Percentiles rank a stretch among this genome's conserved stretches.
These are phyloP conservation scores for Heliconius hewitsoni DNA, from an alignment of 1,140 invertebrate species.

Conservation along the genomic window DNA sequence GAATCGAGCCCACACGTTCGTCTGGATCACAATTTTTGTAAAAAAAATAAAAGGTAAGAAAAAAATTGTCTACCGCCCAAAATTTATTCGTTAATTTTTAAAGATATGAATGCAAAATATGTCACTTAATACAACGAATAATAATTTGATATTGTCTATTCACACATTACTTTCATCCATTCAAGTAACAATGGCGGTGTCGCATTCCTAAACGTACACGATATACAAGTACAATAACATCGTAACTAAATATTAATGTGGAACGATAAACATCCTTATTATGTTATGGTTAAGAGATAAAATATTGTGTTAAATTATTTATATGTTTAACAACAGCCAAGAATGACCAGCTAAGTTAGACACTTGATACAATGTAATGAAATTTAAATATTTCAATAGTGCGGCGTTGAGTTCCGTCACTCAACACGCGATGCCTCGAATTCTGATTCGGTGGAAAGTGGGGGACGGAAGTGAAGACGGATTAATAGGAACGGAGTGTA, in stretches of 20 bases:
- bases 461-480: too few species aligned
- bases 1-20: too few species aligned
- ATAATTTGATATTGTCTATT: slow-evolving; percentile 5
- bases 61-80: too few species aligned
- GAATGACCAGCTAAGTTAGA: slow-evolving; percentile 5
- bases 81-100: neutral
- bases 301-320: slow-evolving; percentile 22
- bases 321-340: neutral
- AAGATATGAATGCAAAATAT: neutral
- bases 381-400: neutral
- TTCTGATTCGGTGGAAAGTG: neutral
- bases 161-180: slow-evolving; percentile 42
- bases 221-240: slow-evolving; percentile 45
- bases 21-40: too few species aligned
- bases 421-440: neutral
- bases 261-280: slow-evolving; percentile 53
- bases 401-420: neutral
- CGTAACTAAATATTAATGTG: slow-evolving; percentile 43
- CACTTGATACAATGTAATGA: neutral
- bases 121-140: neutral
- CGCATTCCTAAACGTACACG: slow-evolving; percentile 47
- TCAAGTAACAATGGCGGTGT: slow-evolving; percentile 43
- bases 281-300: slow-evolving; percentile 40
- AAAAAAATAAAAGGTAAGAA: too few species aligned
- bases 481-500: neutral